Base-by-base conservation (phyloP, 2,888 invertebrate genomes). In the Volucella inanis region DNA sequence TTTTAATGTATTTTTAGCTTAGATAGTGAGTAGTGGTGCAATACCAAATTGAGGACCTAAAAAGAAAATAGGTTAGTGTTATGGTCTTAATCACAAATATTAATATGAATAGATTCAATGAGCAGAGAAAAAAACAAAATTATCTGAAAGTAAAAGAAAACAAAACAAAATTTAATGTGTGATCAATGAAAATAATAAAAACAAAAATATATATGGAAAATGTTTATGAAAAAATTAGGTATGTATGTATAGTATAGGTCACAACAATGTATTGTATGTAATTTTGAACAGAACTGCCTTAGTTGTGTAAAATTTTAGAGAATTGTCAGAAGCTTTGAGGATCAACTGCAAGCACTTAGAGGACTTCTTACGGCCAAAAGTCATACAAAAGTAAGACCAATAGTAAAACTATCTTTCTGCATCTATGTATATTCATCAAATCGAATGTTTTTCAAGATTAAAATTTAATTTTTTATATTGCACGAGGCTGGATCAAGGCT, bases 21-120 rank as follows among this genome's bases (percentile, higher is more conserved):
- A 6, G 22, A 31, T 55, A 49, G 43, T 41, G 59, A 50, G 31
- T 54, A 31, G 31, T 6, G 6, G 6, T 55, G 12, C 38, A 64
- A 11, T 57, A 41, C 50, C 39, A 57, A 8, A n/a, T 11, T 14
- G n/a, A 10, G 8, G 8, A 79, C 80, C 84, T 84, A 84, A 84
- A 84, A 84, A 84, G 75, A 71, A 71, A 79, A 84, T 84, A 84
- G 79, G 65, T 84, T 84, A 84, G 67, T 71, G 39, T 54, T 67
- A 72, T 72, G 54, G 2, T 6, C 8, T 50, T 10, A 65, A 31
- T 47, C 31, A 67, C 39, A 47, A 68, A 18, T 10, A 22, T 62
- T 8, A 15, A 41, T n/a, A 10, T 15, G 31, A 39, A 18, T 41
- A 45, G 10, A 43, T 43, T 9, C 3, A n/a, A 41, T 50, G 43